Conservation (phyloP, 1,140 invertebrate genomes). For the Ceratina japonica region DNA sequence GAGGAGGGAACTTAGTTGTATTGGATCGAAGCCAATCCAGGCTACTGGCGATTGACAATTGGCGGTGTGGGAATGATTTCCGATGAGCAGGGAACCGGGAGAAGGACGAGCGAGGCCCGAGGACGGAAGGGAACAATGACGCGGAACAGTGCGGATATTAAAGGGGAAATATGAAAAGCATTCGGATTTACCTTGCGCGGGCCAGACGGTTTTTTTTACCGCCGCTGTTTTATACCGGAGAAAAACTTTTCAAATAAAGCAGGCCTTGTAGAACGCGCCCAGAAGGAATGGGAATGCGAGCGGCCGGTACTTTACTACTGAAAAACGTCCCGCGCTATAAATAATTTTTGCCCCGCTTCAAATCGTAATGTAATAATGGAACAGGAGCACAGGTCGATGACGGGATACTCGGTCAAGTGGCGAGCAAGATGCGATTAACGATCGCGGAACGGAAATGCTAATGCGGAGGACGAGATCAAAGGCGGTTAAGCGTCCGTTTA, state of each 20-base stretch:
- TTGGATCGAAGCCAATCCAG: constrained; percentile 60
- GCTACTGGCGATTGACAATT: constrained; percentile 61
- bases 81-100: constrained; percentile 53
- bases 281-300: neutral
- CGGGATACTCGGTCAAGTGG: neutral
- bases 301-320: neutral
- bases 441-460: neutral
- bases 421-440: neutral
- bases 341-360: too few species aligned
- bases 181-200: neutral
- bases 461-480: neutral
- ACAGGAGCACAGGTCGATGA: too few species aligned
- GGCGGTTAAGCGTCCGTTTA: neutral
- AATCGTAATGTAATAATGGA: too few species aligned
- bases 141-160: constrained; percentile 43
- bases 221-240: neutral
- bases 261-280: neutral
- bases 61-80: constrained; percentile 66
- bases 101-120: constrained; percentile 17
- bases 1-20: constrained; percentile 62
- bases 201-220: neutral
- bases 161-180: constrained; percentile 45
- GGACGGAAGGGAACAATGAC: constrained; percentile 40
- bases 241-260: constrained; percentile 5
- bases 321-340: neutral